Conservation (phyloP, 2,888 invertebrate genomes). For the Lottia scabra region DNA sequence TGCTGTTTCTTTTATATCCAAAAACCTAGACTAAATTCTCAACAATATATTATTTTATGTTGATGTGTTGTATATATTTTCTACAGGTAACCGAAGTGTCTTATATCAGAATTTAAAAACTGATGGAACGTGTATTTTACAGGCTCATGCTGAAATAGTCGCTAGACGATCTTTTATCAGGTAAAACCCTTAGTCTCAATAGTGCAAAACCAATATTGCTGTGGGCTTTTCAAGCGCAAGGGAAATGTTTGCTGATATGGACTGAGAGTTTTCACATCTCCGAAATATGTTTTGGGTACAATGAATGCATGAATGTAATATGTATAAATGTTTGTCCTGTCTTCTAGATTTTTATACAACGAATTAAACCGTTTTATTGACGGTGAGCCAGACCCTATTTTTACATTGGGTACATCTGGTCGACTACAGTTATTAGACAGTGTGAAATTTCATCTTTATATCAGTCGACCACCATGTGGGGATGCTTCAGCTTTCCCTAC, state of each 20-base stretch:
- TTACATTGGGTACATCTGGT: slow-evolving; percentile 32
- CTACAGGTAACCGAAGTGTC: slow-evolving; percentile 53
- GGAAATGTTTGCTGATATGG: too few relatives aligned
- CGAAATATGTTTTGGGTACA: too few relatives aligned
- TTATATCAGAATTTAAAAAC: slow-evolving; percentile 38
- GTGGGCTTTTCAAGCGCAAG: too few relatives aligned
- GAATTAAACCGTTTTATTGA: slow-evolving; percentile 30
- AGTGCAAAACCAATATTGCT: too few relatives aligned
- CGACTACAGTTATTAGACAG: slow-evolving; percentile 31
- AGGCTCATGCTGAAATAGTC: slow-evolving; percentile 57
- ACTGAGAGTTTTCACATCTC: too few relatives aligned
- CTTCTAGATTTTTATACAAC: slow-evolving; percentile 30
- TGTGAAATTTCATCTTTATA: slow-evolving; percentile 40
- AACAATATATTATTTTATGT: too few relatives aligned
- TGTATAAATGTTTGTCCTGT: too few relatives aligned
- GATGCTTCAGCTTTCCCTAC: slow-evolving; percentile 43
- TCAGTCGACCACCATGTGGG: slow-evolving; percentile 40
- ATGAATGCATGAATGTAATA: too few relatives aligned
- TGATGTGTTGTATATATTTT: neutral
- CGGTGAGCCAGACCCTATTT: slow-evolving; percentile 28
- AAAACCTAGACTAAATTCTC: too few relatives aligned
- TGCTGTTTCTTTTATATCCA: too few relatives aligned
- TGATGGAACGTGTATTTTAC: slow-evolving; percentile 51
- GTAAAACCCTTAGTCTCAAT: slow-evolving; percentile 21
- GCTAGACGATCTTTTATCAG: slow-evolving; percentile 52